A percentile compares a stretch with the other conserved stretches of the same genome.
phyloP scores from a whole-genome alignment of 2,888 invertebrate species.

The Brassicogethes aeneus region DNA sequence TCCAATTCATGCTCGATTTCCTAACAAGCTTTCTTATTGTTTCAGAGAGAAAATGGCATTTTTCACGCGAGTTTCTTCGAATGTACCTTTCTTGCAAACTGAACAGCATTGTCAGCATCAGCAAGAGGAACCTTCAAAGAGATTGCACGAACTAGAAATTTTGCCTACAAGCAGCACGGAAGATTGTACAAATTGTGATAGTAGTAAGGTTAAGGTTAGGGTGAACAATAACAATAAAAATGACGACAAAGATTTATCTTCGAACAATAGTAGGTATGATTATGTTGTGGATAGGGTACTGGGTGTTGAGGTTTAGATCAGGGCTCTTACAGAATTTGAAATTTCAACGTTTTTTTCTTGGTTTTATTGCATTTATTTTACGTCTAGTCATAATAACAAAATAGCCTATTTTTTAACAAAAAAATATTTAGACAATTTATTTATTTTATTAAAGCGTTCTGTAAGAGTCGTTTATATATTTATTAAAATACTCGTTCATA shows the following conservation, averaged over 20 bases:
- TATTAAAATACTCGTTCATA: background rate
- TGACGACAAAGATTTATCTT: conserved; percentile 23
- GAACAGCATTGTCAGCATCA: conserved; percentile 51
- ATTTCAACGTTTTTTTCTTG: no score
- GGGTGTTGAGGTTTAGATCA: conserved; percentile 70
- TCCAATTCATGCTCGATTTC: no score
- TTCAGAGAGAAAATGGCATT: conserved; percentile 94
- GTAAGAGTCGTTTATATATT: background rate
- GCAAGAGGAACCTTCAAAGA: conserved; percentile 20
- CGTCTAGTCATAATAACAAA: conserved; percentile 5
- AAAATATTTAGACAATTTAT: background rate
- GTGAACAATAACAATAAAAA: conserved; percentile 32
- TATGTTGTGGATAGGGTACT: conserved; percentile 76
- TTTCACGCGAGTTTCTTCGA: conserved; percentile 74
- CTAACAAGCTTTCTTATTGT: no score
- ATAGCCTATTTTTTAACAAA: background rate
- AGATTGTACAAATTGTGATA: conserved; percentile 17
- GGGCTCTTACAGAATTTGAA: conserved; percentile 1
- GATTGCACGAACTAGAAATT: conserved; percentile 3
- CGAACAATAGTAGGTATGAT: conserved; percentile 53
- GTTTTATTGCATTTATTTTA: conserved; percentile 13
- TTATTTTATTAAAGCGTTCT: background rate
- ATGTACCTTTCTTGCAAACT: conserved; percentile 65
- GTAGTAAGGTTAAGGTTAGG: conserved; percentile 22
- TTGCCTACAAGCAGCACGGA: conserved; percentile 25